phyloP scores from a whole-genome alignment of 1,140 invertebrate genomes.

The Wasmannia auropunctata region DNA sequence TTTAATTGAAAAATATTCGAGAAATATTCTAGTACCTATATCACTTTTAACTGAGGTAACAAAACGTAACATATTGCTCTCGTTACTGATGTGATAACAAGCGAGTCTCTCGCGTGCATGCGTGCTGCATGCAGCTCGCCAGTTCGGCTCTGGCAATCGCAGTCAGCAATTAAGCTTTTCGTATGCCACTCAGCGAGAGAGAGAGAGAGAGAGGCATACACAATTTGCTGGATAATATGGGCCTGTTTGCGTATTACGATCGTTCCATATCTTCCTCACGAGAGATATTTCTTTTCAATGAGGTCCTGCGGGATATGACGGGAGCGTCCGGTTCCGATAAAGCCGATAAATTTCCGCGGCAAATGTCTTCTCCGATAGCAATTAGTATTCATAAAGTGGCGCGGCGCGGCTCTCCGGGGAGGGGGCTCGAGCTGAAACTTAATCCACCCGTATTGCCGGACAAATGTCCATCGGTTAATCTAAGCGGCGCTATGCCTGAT shows the following conservation, averaged over 20 bases:
- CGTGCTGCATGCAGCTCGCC: neutral
- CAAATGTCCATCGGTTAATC: conserved; percentile 44
- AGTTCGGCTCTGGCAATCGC: conserved; percentile 31
- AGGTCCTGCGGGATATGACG: conserved; percentile 43
- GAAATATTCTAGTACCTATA: no score
- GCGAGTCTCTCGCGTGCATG: neutral
- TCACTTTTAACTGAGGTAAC: neutral
- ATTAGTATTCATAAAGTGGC: conserved; percentile 73
- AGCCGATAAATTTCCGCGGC: conserved; percentile 68
- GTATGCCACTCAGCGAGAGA: neutral
- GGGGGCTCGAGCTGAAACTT: conserved; percentile 27
- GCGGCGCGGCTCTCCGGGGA: conserved; percentile 16
- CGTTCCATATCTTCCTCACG: neutral
- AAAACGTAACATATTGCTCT: neutral
- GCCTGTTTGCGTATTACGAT: conserved; percentile 31
- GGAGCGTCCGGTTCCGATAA: conserved; percentile 60
- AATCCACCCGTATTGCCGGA: conserved; percentile 63
- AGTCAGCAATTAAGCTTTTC: conserved; percentile 31
- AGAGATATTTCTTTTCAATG: conserved; percentile 68
- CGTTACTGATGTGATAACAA: conserved; percentile 7
- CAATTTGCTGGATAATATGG: conserved; percentile 41
- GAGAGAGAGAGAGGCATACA: neutral
- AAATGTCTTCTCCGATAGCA: conserved; percentile 65
- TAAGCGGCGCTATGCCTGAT: neutral
- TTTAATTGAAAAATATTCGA: neutral